Conservation (phyloP, 2,888 invertebrate species). For the Ormyrus labotus region DNA sequence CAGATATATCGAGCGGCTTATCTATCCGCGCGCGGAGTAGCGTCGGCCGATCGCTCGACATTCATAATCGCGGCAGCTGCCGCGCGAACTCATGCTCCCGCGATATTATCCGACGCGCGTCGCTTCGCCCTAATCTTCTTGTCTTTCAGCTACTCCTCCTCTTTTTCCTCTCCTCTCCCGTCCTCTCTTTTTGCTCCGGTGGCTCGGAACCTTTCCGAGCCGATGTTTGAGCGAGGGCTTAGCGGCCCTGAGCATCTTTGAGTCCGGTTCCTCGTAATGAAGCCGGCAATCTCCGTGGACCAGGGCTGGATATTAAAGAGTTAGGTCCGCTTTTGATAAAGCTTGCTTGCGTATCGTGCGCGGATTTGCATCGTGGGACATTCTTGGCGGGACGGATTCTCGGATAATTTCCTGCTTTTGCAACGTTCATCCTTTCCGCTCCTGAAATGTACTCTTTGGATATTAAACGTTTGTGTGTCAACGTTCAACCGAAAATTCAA, state of each 20-base stretch:
- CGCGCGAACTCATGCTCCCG: background rate
- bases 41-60: background rate
- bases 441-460: too few species aligned
- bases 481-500: too few species aligned
- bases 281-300: background rate
- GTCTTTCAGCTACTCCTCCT: constrained; percentile 4
- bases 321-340: too few species aligned
- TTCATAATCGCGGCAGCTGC: constrained; percentile 16
- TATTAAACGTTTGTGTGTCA: too few species aligned
- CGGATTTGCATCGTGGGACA: too few species aligned
- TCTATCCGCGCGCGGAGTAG: background rate
- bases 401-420: too few species aligned
- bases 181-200: background rate
- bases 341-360: too few species aligned
- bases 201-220: background rate
- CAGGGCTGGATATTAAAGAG: background rate
- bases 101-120: background rate
- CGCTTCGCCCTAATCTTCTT: background rate
- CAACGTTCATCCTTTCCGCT: too few species aligned
- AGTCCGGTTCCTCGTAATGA: constrained; percentile 1
- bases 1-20: constrained; percentile 2
- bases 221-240: constrained; percentile 34
- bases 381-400: too few species aligned
- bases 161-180: background rate
- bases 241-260: constrained; percentile 8